Conservation (phyloP, 2,113 vertebrate species). For the Thomomys bottae region DNA sequence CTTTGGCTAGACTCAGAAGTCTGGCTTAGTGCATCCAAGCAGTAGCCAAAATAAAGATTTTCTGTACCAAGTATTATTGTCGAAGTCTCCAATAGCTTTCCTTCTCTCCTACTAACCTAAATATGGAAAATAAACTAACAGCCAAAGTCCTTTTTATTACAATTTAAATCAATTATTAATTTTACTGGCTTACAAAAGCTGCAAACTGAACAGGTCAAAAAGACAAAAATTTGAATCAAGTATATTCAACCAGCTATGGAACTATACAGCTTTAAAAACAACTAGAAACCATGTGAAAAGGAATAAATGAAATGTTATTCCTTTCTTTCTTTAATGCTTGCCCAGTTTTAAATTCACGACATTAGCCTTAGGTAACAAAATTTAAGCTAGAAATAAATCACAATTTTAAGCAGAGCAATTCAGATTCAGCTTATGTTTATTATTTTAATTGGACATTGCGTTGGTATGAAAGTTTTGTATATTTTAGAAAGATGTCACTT, state of each 20-base stretch:
- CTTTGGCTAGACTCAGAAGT: slow-evolving; percentile 72
- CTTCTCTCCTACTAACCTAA: slow-evolving; percentile 60
- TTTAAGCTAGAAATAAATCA: slow-evolving; percentile 74
- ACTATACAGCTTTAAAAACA: slow-evolving; percentile 13
- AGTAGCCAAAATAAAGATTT: slow-evolving; percentile 68
- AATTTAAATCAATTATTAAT: slow-evolving; percentile 65
- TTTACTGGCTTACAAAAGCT: slow-evolving; percentile 64
- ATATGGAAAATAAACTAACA: slow-evolving; percentile 70
- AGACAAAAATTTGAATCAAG: background rate
- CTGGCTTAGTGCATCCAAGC: slow-evolving; percentile 33
- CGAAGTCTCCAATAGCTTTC: slow-evolving; percentile 64
- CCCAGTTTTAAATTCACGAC: slow-evolving; percentile 58
- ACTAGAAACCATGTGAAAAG: slow-evolving; percentile 46
- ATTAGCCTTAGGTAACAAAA: slow-evolving; percentile 61
- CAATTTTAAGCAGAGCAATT: slow-evolving; percentile 44
- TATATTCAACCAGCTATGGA: background rate
- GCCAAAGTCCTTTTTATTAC: slow-evolving; percentile 55
- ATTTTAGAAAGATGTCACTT: slow-evolving; percentile 38
- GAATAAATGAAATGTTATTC: slow-evolving; percentile 44
- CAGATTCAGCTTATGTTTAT: slow-evolving; percentile 24
- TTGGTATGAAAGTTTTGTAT: slow-evolving; percentile 43
- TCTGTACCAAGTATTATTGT: slow-evolving; percentile 67
- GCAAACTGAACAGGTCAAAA: background rate
- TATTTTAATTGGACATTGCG: slow-evolving; percentile 67
- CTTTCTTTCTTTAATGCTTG: slow-evolving; percentile 32